These are phyloP conservation scores for Pseudorhombus dupliciocellatus DNA, from an alignment of 2,113 vertebrate species.

Conservation along the genomic window DNA sequence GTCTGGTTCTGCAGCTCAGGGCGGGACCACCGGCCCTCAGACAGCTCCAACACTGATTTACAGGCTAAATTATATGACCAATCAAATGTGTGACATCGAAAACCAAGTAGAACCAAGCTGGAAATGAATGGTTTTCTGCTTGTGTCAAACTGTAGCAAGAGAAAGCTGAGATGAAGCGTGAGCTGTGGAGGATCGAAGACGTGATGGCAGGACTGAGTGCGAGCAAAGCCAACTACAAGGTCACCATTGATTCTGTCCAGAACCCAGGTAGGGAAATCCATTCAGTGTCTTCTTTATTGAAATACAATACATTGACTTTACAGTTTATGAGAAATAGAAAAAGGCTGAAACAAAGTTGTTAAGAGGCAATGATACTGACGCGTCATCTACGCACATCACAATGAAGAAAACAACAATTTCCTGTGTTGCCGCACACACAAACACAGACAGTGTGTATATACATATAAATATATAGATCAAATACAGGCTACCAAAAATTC, in stretches of 20 bases:
- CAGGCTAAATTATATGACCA: too few species aligned
- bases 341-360: background rate
- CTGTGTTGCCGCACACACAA: too few species aligned
- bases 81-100: background rate
- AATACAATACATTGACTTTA: background rate
- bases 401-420: too few species aligned
- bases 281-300: background rate
- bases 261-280: slow-evolving; percentile 86
- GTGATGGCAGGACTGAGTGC: slow-evolving; percentile 91
- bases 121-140: slow-evolving; percentile 2
- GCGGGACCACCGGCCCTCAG: background rate
- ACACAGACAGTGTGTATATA: too few species aligned
- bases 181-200: slow-evolving; percentile 97
- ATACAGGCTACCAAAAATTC: too few species aligned
- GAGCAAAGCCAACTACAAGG: slow-evolving; percentile 91
- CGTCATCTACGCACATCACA: too few species aligned
- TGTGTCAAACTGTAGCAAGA: slow-evolving; percentile 77
- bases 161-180: slow-evolving; percentile 90
- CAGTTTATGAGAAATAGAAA: background rate
- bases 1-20: slow-evolving; percentile 12
- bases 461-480: too few species aligned
- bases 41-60: too few species aligned
- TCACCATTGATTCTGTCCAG: slow-evolving; percentile 91
- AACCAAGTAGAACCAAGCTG: background rate
- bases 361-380: too few species aligned